Evolutionary conservation across 1,140 invertebrate species (phyloP).

Genomic region (Drosophila yakuba): DNA sequence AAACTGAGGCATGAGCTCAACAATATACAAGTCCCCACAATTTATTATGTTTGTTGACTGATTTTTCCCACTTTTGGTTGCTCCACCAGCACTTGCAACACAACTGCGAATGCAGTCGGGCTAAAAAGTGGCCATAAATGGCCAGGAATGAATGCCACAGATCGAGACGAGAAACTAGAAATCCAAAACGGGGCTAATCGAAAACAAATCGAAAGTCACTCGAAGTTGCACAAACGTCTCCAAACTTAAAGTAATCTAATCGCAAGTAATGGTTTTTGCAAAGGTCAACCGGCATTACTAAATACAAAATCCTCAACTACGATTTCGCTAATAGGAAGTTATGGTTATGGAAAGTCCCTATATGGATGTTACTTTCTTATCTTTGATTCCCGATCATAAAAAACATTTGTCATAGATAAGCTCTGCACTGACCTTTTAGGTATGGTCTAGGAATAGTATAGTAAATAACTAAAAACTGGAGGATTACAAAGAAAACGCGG

Average conservation of each 20-base stretch:
- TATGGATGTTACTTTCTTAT: conserved; percentile 4
- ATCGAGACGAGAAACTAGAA: conserved; percentile 28
- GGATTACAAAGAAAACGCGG: neutral
- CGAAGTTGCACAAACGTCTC: conserved; percentile 6
- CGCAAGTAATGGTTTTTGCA: neutral
- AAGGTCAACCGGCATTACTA: neutral
- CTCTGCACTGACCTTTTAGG: neutral
- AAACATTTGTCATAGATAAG: conserved; percentile 7
- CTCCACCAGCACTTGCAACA: conserved; percentile 3
- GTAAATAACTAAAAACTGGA: neutral
- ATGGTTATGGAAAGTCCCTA: conserved; percentile 2
- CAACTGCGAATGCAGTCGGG: neutral
- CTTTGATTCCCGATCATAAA: conserved; percentile 8
- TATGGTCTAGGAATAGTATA: neutral
- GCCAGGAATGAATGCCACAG: conserved; percentile 29
- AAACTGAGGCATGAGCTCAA: neutral
- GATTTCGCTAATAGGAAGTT: neutral
- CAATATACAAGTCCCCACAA: neutral
- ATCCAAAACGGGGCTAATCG: conserved; percentile 25
- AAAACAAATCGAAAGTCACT: conserved; percentile 13
- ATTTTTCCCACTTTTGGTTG: conserved; percentile 5
- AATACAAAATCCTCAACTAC: neutral
- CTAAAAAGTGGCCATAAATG: conserved; percentile 31
- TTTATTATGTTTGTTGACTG: neutral
- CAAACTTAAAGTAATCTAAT: neutral